A percentile compares a stretch with the other conserved stretches of the same genome.
Evolutionary conservation across 2,797 vertebrate species (phyloP).

Genomic region (Acanthurus tractus): DNA sequence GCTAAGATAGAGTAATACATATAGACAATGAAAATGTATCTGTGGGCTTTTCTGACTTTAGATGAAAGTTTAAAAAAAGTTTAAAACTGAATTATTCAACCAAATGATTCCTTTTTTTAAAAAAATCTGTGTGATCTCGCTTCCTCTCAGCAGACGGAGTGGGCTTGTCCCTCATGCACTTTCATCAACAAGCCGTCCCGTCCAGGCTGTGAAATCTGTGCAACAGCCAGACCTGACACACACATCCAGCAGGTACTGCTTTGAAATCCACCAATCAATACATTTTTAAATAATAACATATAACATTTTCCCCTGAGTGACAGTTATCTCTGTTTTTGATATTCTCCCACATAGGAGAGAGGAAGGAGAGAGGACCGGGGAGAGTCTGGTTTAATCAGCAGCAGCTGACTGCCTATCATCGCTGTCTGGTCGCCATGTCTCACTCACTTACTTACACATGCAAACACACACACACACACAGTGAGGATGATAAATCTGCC

Average conservation of each 20-base stretch:
- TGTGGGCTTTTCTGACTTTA: slow-evolving; percentile 3
- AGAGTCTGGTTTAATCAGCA: slow-evolving; percentile 63
- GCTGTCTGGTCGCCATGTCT: slow-evolving; percentile 27
- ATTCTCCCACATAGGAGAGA: slow-evolving; percentile 71
- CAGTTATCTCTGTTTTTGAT: neutral
- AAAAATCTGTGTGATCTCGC: neutral
- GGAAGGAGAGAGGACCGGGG: slow-evolving; percentile 76
- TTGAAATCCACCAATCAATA: neutral
- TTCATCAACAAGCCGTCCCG: slow-evolving; percentile 93
- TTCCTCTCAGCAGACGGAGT: slow-evolving; percentile 84
- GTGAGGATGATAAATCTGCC: slow-evolving; percentile 41
- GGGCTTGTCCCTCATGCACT: slow-evolving; percentile 93
- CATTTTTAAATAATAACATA: neutral
- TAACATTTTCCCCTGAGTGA: neutral
- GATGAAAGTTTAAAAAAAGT: neutral
- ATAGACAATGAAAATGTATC: neutral
- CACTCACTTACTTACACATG: slow-evolving; percentile 26
- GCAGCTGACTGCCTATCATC: slow-evolving; percentile 79
- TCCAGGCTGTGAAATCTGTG: slow-evolving; percentile 95
- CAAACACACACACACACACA: slow-evolving; percentile 30
- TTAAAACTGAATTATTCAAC: neutral
- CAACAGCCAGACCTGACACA: slow-evolving; percentile 82
- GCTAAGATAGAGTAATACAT: neutral
- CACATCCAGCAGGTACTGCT: slow-evolving; percentile 83
- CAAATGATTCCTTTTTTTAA: neutral